Conservation (phyloP, 2,888 invertebrate species). For the Leptinotarsa tumamoca region DNA sequence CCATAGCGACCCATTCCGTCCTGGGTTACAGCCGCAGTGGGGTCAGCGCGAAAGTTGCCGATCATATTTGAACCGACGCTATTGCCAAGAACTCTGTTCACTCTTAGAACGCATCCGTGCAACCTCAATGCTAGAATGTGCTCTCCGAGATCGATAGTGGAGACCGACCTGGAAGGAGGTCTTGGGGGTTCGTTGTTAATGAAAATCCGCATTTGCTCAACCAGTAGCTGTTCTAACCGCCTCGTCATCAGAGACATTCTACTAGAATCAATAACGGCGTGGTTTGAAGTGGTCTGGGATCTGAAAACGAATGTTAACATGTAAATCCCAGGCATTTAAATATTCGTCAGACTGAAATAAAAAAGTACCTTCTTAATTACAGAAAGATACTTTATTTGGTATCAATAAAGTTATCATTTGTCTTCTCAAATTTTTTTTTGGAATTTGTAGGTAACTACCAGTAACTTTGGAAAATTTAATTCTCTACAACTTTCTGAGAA, state of each 20-base stretch:
- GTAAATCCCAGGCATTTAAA: too few species aligned
- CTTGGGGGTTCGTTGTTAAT: conserved; percentile 43
- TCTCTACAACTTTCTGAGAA: too few species aligned
- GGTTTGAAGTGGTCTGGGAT: conserved; percentile 42
- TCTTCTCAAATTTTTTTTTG: too few species aligned
- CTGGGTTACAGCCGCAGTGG: conserved; percentile 55
- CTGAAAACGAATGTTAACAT: conserved; percentile 7
- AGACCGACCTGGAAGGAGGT: conserved; percentile 36
- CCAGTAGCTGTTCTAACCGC: conserved; percentile 53
- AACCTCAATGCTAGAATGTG: conserved; percentile 59
- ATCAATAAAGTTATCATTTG: too few species aligned
- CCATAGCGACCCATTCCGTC: conserved; percentile 61
- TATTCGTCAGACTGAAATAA: too few species aligned
- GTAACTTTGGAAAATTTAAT: too few species aligned
- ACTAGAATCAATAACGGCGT: conserved; percentile 48
- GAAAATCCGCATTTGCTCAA: conserved; percentile 53
- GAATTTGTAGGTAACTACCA: too few species aligned
- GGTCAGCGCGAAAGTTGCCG: conserved; percentile 44
- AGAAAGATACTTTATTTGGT: too few species aligned
- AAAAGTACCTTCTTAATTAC: too few species aligned
- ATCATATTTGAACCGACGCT: conserved; percentile 30
- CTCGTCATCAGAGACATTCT: conserved; percentile 53
- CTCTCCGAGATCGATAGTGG: conserved; percentile 57
- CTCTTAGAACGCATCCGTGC: conserved; percentile 59
- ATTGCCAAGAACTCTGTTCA: conserved; percentile 58